Evolutionary conservation across 2,113 vertebrate species (phyloP).

Genomic region (Hypanus sabinus): DNA sequence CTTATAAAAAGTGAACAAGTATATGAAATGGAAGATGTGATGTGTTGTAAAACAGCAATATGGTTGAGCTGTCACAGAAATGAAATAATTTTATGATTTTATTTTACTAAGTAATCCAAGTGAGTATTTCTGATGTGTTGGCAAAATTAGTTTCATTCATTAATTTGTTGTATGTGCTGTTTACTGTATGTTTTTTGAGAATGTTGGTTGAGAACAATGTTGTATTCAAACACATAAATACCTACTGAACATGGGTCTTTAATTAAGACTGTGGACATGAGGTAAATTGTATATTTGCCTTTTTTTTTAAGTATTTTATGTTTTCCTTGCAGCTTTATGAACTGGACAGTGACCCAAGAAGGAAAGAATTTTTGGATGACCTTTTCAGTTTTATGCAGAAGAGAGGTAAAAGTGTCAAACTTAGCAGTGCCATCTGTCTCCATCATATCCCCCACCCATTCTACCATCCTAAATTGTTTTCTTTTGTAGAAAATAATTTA

Average conservation of each 20-base stretch:
- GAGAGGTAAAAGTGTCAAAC: conserved; percentile 64
- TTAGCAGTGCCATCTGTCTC: background rate
- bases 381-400: conserved; percentile 98
- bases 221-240: background rate
- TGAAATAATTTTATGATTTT: too few relatives aligned
- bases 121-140: background rate
- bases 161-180: background rate
- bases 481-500: background rate
- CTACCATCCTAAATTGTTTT: background rate
- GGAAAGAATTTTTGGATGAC: conserved; percentile 92
- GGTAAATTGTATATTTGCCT: background rate
- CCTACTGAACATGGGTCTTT: background rate
- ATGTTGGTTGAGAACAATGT: background rate
- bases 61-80: too few relatives aligned
- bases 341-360: conserved; percentile 83
- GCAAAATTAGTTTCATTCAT: background rate
- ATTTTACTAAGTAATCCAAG: too few relatives aligned
- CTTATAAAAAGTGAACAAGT: too few relatives aligned
- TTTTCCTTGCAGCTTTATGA: conserved; percentile 73
- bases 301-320: conserved; percentile 16
- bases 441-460: too few relatives aligned
- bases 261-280: background rate
- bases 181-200: background rate
- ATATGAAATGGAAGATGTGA: too few relatives aligned
- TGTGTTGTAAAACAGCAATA: too few relatives aligned